These are phyloP conservation scores for Heliconius hewitsoni DNA, from an alignment of 1,140 invertebrate genomes.

Conservation along the genomic window DNA sequence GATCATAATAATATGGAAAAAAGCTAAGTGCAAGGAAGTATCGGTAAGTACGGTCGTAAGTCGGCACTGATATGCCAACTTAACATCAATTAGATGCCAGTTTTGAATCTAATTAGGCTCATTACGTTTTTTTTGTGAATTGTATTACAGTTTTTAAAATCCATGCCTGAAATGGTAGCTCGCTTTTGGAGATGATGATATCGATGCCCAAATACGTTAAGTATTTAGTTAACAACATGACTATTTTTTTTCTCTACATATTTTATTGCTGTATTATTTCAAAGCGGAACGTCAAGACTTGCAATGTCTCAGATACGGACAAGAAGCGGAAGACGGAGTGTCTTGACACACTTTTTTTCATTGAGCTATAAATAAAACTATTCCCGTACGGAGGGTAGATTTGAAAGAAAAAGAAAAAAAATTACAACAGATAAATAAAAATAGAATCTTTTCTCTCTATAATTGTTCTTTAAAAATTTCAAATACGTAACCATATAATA, in stretches of 20 bases:
- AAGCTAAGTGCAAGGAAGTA: conserved; percentile 61
- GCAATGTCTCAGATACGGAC: not conserved
- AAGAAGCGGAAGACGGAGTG: not conserved
- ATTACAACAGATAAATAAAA: not conserved
- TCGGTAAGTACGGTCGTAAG: conserved; percentile 65
- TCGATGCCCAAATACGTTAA: not conserved
- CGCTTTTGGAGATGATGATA: not conserved
- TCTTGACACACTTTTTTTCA: not conserved
- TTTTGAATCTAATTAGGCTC: conserved; percentile 41
- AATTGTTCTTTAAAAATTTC: too few relatives aligned
- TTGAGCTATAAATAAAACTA: not conserved
- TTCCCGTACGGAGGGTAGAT: too few relatives aligned
- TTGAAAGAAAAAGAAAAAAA: too few relatives aligned
- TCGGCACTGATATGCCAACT: conserved; percentile 56
- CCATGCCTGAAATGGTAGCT: not conserved
- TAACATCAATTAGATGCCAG: conserved; percentile 47
- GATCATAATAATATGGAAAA: conserved; percentile 60
- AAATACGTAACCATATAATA: not conserved
- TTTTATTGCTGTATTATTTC: too few relatives aligned
- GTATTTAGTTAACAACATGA: not conserved
- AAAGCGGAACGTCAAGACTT: too few relatives aligned
- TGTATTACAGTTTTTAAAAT: not conserved
- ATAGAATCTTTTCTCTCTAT: too few relatives aligned
- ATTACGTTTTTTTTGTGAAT: conserved; percentile 30
- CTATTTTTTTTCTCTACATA: not conserved